These are phyloP conservation scores for Lithophane semibrunnea DNA, from an alignment of 2,888 invertebrate species.

Conservation along the genomic window DNA sequence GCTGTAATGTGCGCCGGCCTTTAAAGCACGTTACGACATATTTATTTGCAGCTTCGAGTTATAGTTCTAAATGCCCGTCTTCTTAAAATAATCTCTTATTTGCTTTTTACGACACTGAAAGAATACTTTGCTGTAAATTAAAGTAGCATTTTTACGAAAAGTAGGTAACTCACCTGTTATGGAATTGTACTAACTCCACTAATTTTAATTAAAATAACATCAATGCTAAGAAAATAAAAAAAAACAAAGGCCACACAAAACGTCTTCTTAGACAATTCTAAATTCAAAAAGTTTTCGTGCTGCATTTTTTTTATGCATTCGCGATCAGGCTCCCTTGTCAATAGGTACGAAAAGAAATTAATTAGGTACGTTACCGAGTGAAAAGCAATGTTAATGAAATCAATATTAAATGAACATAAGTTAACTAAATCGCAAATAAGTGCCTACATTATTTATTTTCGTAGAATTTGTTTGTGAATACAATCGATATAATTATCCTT, in stretches of 20 bases:
- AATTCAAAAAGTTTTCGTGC: not conserved
- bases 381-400: not conserved
- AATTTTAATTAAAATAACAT: not conserved
- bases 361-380: not conserved
- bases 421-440: not conserved
- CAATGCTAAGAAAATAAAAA: too few species aligned
- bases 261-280: not conserved
- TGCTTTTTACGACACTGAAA: not conserved
- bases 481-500: not conserved
- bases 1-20: not conserved
- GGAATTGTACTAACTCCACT: not conserved
- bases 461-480: not conserved
- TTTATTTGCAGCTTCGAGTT: conserved; percentile 7
- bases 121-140: not conserved
- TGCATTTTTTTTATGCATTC: not conserved
- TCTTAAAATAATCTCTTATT: not conserved
- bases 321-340: not conserved
- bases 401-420: not conserved
- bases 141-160: not conserved
- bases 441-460: not conserved
- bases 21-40: not conserved
- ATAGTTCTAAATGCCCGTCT: too few species aligned
- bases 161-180: too few species aligned
- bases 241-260: too few species aligned
- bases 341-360: not conserved